These are phyloP conservation scores for Xenus cinereus DNA, from an alignment of 2,113 vertebrate species.

Conservation along the genomic window DNA sequence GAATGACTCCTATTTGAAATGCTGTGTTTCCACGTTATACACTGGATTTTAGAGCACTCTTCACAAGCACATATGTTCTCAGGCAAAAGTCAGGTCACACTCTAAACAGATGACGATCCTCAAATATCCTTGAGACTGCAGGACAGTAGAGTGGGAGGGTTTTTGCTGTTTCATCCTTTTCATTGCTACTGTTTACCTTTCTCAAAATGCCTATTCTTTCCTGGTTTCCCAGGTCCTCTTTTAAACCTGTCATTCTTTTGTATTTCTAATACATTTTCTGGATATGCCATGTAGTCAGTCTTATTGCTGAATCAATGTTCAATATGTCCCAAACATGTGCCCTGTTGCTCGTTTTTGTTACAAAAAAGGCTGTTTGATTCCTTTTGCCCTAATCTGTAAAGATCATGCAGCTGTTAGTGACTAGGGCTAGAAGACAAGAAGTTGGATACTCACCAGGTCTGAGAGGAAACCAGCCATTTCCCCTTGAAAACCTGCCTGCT, in stretches of 20 bases:
- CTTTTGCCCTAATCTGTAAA: background rate
- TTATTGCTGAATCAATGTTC: background rate
- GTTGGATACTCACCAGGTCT: constrained; percentile 51
- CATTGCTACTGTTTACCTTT: background rate
- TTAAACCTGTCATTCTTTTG: background rate
- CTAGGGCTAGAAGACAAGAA: background rate
- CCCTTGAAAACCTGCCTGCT: background rate
- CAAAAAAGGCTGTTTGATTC: background rate
- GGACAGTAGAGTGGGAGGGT: background rate
- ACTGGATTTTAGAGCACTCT: background rate
- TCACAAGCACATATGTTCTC: background rate
- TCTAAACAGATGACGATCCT: background rate
- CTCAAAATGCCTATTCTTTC: background rate
- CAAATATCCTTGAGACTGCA: background rate
- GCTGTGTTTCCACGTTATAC: background rate
- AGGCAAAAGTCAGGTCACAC: background rate
- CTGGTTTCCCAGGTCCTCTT: background rate
- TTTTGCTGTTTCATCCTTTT: background rate
- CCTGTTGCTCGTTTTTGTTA: background rate
- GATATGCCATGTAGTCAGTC: background rate
- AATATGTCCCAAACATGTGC: background rate
- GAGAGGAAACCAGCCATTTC: constrained; percentile 47
- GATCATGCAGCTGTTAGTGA: background rate
- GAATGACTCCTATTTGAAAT: background rate
- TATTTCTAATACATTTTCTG: background rate